Percentiles rank a stretch among this genome's conserved stretches.
phyloP scores from a whole-genome alignment of 1,140 invertebrate species.

The Saccostrea echinata region DNA sequence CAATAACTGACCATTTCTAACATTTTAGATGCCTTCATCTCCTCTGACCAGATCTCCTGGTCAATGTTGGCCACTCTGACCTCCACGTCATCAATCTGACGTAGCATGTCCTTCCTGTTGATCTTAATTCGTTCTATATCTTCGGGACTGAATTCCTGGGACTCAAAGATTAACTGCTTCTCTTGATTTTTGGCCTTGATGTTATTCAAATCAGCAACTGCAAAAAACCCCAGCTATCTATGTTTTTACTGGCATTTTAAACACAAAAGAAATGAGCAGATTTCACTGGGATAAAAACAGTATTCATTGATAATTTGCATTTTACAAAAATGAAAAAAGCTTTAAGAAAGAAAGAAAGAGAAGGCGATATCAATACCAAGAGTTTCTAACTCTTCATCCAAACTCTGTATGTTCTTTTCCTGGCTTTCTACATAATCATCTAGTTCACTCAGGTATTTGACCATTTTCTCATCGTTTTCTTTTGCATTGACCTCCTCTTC shows the following conservation, averaged over 20 bases:
- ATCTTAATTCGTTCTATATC: slow-evolving; percentile 73
- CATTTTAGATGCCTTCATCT: slow-evolving; percentile 69
- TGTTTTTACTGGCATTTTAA: too few species aligned
- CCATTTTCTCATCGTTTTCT: slow-evolving; percentile 59
- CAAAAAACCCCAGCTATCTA: background rate
- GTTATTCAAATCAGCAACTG: slow-evolving; percentile 65
- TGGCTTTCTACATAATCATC: slow-evolving; percentile 58
- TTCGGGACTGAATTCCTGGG: slow-evolving; percentile 68
- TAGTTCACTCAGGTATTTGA: slow-evolving; percentile 61
- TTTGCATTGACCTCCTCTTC: slow-evolving; percentile 48
- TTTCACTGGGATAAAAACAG: too few species aligned
- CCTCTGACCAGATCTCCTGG: slow-evolving; percentile 70
- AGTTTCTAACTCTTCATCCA: slow-evolving; percentile 55
- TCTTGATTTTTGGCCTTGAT: slow-evolving; percentile 57
- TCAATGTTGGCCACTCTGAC: slow-evolving; percentile 64
- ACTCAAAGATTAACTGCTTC: slow-evolving; percentile 70
- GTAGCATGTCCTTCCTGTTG: slow-evolving; percentile 62
- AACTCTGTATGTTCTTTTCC: slow-evolving; percentile 54
- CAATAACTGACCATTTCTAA: slow-evolving; percentile 65
- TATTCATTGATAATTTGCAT: too few species aligned
- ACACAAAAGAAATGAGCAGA: too few species aligned
- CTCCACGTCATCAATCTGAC: slow-evolving; percentile 67
- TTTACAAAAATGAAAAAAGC: too few species aligned
- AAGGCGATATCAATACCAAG: slow-evolving; percentile 52
- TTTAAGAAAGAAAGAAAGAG: too few species aligned